Evolutionary conservation across 92 coral and sea anemone genomes (phyloP).

Genomic region (Nematostella vectensis): DNA sequence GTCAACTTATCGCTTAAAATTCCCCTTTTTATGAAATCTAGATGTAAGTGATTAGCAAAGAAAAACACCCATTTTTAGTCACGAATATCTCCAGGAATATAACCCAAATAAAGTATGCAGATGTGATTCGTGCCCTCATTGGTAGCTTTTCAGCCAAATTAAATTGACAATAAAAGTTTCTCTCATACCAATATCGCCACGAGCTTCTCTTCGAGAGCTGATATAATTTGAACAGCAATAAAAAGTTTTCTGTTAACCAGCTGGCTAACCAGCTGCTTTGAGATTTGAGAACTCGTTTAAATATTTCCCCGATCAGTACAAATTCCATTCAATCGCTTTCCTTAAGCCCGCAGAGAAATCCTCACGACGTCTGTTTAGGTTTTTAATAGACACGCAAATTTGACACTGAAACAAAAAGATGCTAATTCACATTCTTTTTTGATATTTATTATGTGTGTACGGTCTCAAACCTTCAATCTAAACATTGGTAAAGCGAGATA

Average conservation of each 20-base stretch:
- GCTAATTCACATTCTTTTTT: slow-evolving; percentile 44
- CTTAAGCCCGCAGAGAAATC: too few species aligned
- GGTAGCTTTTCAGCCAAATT: slow-evolving; percentile 1
- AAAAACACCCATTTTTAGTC: neutral
- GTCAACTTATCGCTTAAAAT: neutral
- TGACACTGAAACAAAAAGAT: slow-evolving; percentile 35
- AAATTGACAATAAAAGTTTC: neutral
- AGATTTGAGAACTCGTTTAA: slow-evolving; percentile 44
- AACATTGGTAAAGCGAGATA: slow-evolving; percentile 2
- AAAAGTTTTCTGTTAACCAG: slow-evolving; percentile 77
- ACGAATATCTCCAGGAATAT: neutral
- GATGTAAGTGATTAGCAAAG: neutral
- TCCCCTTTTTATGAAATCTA: neutral
- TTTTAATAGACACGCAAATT: too few species aligned
- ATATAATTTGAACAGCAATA: slow-evolving; percentile 42
- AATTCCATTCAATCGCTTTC: too few species aligned
- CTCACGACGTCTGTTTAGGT: too few species aligned
- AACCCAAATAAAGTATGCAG: slow-evolving; percentile 4
- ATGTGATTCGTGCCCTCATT: neutral
- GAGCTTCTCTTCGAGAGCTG: slow-evolving; percentile 16
- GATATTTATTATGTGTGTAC: slow-evolving; percentile 30
- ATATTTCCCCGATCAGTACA: too few species aligned
- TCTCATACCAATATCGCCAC: slow-evolving; percentile 25
- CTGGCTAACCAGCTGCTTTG: slow-evolving; percentile 62
- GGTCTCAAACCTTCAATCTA: slow-evolving; percentile 21